These are phyloP conservation scores for Onychomys torridus DNA, from an alignment of 2,797 vertebrate species.

Conservation along the genomic window DNA sequence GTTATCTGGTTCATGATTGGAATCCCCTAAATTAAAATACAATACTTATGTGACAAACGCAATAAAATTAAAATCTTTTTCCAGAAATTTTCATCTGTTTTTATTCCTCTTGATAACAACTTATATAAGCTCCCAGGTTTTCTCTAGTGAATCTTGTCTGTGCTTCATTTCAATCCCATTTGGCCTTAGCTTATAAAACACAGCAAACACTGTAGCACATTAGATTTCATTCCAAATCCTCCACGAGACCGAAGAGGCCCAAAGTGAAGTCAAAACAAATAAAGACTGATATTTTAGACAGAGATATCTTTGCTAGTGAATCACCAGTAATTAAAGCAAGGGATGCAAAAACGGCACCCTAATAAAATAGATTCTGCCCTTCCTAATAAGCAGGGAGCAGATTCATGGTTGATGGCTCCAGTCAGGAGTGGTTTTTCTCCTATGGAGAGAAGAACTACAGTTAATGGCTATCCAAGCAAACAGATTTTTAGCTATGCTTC, in stretches of 20 bases:
- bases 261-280: slow-evolving; percentile 10
- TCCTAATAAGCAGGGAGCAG: slow-evolving; percentile 12
- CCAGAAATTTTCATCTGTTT: background rate
- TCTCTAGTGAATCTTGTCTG: slow-evolving; percentile 51
- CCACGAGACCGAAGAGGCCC: background rate
- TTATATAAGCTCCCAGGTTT: background rate
- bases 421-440: background rate
- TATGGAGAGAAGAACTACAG: background rate
- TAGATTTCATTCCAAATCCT: slow-evolving; percentile 44
- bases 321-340: slow-evolving; percentile 32
- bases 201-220: background rate
- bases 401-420: background rate
- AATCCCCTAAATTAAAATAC: slow-evolving; percentile 53
- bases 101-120: slow-evolving; percentile 5
- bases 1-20: slow-evolving; percentile 32
- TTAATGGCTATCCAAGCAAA: slow-evolving; percentile 13
- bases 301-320: slow-evolving; percentile 8
- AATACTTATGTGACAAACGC: slow-evolving; percentile 38
- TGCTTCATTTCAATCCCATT: slow-evolving; percentile 45
- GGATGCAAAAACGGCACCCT: background rate
- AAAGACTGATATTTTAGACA: slow-evolving; percentile 40
- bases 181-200: slow-evolving; percentile 46
- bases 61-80: slow-evolving; percentile 44
- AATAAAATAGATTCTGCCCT: background rate
- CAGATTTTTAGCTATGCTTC: background rate